phyloP scores from a whole-genome alignment of 2,797 vertebrate species.

The Gambelia wislizenii region DNA sequence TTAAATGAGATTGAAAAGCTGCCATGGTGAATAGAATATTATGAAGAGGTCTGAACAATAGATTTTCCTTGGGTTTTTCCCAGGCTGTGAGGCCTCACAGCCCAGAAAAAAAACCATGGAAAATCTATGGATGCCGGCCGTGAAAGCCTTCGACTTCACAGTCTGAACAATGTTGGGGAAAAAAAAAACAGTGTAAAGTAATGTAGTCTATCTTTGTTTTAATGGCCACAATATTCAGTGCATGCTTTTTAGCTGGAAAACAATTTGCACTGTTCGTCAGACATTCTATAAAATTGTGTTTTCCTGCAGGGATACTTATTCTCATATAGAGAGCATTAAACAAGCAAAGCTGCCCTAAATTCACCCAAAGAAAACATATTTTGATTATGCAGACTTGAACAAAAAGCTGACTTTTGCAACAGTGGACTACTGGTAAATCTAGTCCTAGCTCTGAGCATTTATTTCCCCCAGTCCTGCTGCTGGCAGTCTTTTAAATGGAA shows the following conservation, averaged over 20 bases:
- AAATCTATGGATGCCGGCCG: no score
- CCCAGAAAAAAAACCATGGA: no score
- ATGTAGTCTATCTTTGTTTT: neutral
- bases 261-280: neutral
- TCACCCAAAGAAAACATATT: neutral
- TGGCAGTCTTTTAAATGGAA: neutral
- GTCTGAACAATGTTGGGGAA: no score
- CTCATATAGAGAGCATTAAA: neutral
- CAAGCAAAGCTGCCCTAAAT: neutral
- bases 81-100: no score
- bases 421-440: neutral
- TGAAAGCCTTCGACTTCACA: no score
- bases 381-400: neutral
- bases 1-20: neutral
- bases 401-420: neutral
- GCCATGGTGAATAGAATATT: accelerated
- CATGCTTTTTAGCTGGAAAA: neutral
- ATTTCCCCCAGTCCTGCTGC: no score
- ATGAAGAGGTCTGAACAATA: conserved; percentile 13
- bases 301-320: neutral
- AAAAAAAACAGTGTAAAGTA: neutral
- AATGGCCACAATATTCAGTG: neutral
- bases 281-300: neutral
- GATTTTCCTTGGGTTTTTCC: no score
- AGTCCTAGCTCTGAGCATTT: neutral